Base-by-base conservation (phyloP, 2,888 invertebrate genomes). In the Rhingia rostrata region DNA sequence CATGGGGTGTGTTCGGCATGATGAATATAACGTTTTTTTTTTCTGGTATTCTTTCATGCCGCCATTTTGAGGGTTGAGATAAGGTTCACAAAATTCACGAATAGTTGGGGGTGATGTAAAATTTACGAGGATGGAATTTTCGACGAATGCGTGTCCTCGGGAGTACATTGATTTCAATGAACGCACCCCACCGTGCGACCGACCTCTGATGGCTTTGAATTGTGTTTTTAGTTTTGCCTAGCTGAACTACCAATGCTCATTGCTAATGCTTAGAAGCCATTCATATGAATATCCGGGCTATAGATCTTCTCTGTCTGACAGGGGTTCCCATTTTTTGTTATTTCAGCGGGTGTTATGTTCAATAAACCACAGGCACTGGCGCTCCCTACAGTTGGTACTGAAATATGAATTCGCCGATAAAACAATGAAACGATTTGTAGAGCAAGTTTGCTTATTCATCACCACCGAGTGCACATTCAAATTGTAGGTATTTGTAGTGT, bases 91-190 rank as follows among this genome's bases (percentile, higher is more conserved):
- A 22, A 22, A 22, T 22, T 35, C 54, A n/a, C 53, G 61, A 72
- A 72, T 72, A 58, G 39, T 43, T 56, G 58, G 63, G 60, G 37
- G 54, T 61, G 63, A 64, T 60, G 51, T 66, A 39, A 72, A 72
- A 66, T 66, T 45, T 79, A 74, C 67, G 73, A 43, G 56, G 54
- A 54, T 54, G 33, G 66, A 79, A 79, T 78, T 70, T 64, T 58
- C 37, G 14, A 22, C 22, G 43, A 70, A 47, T 61, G 60, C 56
- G 43, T 41, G 41, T 35, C 51, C 60, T 54, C 22, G 32, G 66
- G 39, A 77, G 47, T 66, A 35, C 73, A 73, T 78, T 78, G 83
- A 83, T 78, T 73, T 69, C 51, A 43, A 72, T 54, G 51, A 53
- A 77, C 54, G 58, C 32, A 58, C 41, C 56, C 54, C 33, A 22